Conservation (phyloP, 2,888 invertebrate species). For the Chesias legatella region DNA sequence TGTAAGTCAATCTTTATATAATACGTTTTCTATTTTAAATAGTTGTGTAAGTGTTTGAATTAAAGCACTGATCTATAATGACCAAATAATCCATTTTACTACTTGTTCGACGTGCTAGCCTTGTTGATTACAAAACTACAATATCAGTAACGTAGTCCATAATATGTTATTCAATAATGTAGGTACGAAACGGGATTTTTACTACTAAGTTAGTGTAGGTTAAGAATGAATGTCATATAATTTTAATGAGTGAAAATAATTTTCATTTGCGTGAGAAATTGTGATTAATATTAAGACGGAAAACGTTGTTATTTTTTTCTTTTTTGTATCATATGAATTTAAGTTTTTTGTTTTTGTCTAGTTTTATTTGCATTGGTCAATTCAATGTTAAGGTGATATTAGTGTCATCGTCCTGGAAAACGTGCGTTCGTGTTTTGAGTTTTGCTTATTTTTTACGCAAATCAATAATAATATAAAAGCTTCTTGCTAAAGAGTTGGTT, state of each 20-base stretch:
- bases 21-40: neutral
- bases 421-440: neutral
- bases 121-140: slow-evolving; percentile 4
- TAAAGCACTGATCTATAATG: slow-evolving; percentile 14
- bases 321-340: slow-evolving; percentile 47
- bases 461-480: slow-evolving; percentile 1
- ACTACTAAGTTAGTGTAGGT: neutral
- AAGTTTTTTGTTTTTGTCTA: slow-evolving; percentile 54
- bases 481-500: slow-evolving; percentile 1
- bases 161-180: neutral
- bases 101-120: neutral
- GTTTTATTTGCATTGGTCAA: slow-evolving; percentile 33
- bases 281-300: slow-evolving; percentile 42
- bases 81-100: slow-evolving; percentile 10
- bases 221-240: slow-evolving; percentile 3
- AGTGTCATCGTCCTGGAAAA: slow-evolving; percentile 9
- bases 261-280: slow-evolving; percentile 32
- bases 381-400: slow-evolving; percentile 37
- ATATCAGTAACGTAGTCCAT: neutral
- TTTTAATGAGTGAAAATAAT: slow-evolving; percentile 11
- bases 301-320: slow-evolving; percentile 44
- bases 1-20: neutral
- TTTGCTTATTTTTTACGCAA: too few species aligned
- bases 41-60: neutral
- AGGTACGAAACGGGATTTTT: slow-evolving; percentile 7